Conservation (phyloP, 2,888 invertebrate genomes). For the Tuta absoluta region DNA sequence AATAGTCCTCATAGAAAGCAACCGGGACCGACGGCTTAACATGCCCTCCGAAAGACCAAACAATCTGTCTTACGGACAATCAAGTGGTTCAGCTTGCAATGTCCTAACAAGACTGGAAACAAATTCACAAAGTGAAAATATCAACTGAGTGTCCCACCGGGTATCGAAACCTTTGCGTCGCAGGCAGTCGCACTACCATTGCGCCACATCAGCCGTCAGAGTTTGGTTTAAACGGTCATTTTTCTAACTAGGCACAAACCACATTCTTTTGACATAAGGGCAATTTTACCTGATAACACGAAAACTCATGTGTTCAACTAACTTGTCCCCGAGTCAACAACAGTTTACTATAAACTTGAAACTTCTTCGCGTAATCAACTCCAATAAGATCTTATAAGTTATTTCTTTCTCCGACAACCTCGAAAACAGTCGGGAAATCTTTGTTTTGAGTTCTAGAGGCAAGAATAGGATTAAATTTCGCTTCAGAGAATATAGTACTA, state of each 20-base stretch:
- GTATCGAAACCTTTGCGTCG: background rate
- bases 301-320: conserved; percentile 9
- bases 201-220: background rate
- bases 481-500: too few species aligned
- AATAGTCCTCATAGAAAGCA: too few species aligned
- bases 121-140: too few species aligned
- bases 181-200: background rate
- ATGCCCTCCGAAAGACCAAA: too few species aligned
- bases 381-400: conserved; percentile 34
- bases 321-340: conserved; percentile 17
- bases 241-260: too few species aligned
- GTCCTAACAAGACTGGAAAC: too few species aligned
- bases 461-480: background rate
- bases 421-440: background rate
- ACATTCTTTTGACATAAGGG: too few species aligned
- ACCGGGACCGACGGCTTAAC: too few species aligned
- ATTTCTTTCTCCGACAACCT: conserved; percentile 18
- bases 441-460: background rate
- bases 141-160: background rate
- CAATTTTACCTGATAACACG: background rate
- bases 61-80: background rate
- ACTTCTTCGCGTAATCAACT: conserved; percentile 35
- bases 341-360: conserved; percentile 28
- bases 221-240: too few species aligned
- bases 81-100: background rate